Percentiles rank a stretch among this genome's conserved stretches.
These are phyloP conservation scores for Phenganax stokvisi DNA, from an alignment of 92 coral and sea anemone species.

Conservation along the genomic window DNA sequence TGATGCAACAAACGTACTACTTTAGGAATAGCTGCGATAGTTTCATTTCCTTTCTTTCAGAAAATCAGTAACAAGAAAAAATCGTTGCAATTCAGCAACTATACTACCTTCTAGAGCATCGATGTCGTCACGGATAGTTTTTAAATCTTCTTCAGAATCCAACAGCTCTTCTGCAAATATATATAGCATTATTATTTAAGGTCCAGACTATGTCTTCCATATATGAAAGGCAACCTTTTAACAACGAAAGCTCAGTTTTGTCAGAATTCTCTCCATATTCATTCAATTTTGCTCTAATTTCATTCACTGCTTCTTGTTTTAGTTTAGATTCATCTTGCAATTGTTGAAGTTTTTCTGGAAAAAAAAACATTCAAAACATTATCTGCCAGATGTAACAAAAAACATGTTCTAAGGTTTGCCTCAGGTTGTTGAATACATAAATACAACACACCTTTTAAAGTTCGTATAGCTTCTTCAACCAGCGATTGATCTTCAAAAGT, in stretches of 20 bases:
- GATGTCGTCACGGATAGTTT: conserved; percentile 48
- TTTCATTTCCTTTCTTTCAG: not conserved
- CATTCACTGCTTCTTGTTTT: conserved; percentile 27
- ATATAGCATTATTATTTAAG: not conserved
- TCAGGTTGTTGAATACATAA: not conserved
- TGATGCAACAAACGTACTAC: no score
- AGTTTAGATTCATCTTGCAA: conserved; percentile 34
- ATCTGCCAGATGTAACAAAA: no score
- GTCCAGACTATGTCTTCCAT: not conserved
- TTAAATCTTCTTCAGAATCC: conserved; percentile 38
- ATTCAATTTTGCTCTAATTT: conserved; percentile 35
- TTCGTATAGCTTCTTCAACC: conserved; percentile 34
- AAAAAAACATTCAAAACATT: not conserved
- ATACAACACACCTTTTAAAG: conserved; percentile 5
- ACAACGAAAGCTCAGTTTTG: conserved; percentile 18
- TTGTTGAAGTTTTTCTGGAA: conserved; percentile 17
- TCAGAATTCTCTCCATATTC: conserved; percentile 45
- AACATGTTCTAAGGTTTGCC: no score
- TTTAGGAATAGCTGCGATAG: no score
- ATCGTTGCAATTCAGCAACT: no score
- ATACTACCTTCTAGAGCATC: conserved; percentile 70
- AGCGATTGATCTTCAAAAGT: not conserved
- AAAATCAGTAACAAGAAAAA: no score
- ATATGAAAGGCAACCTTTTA: not conserved
- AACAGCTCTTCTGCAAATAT: conserved; percentile 41